Conservation (phyloP, 2,797 vertebrate genomes). For the Lepidocolaptes lacrymiger region DNA sequence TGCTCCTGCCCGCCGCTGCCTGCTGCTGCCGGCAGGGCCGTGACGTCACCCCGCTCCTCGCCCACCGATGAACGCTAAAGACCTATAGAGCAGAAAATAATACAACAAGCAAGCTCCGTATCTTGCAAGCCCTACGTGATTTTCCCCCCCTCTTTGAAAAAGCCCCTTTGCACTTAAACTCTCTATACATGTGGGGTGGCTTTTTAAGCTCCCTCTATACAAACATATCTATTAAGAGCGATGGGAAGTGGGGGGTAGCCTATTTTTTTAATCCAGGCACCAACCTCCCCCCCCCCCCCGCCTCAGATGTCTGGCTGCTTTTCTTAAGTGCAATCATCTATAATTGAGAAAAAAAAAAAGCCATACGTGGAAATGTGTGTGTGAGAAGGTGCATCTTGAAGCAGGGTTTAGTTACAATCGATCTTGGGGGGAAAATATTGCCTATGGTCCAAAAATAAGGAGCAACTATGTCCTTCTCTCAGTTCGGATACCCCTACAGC, state of each 20-base stretch:
- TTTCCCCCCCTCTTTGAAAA: slow-evolving; percentile 13
- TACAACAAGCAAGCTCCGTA: slow-evolving; percentile 89
- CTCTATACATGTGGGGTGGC: slow-evolving; percentile 77
- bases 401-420: slow-evolving; percentile 88
- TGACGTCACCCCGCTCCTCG: slow-evolving; percentile 95
- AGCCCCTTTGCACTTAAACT: slow-evolving; percentile 83
- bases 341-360: slow-evolving; percentile 83
- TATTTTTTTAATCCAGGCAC: slow-evolving; percentile 78
- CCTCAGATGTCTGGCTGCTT: slow-evolving; percentile 75
- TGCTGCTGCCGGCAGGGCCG: slow-evolving; percentile 89
- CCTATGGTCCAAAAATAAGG: slow-evolving; percentile 89
- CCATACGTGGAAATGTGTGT: slow-evolving; percentile 87
- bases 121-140: slow-evolving; percentile 88
- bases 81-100: slow-evolving; percentile 93
- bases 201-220: slow-evolving; percentile 50
- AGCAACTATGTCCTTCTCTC: slow-evolving; percentile 96
- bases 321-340: slow-evolving; percentile 89
- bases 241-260: slow-evolving; percentile 44
- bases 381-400: slow-evolving; percentile 85
- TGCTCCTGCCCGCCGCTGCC: slow-evolving; percentile 47
- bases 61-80: slow-evolving; percentile 90
- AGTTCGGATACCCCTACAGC: slow-evolving; percentile 97
- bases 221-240: slow-evolving; percentile 63
- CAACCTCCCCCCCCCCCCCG: slow-evolving; percentile 51
- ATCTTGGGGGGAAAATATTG: slow-evolving; percentile 87